Evolutionary conservation across 1,140 invertebrate genomes (phyloP), one percentile per base, ranked within the genome.

Genomic region (Drosophila bocki): DNA sequence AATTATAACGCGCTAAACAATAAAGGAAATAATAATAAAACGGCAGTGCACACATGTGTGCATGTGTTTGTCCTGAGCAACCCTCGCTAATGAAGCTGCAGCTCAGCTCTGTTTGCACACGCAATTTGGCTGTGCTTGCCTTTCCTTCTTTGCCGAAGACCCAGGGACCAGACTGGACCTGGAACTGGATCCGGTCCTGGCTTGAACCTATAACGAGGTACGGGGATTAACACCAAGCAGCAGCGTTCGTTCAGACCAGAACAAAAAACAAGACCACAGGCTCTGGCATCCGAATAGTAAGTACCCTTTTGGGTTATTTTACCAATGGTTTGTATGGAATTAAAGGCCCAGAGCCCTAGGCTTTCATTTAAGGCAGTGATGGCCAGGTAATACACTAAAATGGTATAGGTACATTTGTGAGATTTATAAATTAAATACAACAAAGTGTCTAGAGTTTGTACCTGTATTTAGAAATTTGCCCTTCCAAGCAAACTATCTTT

Each of bases 1-100:
- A 88, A 88, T 88, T 90, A 90, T 84, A 81, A 90, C 84, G 69
- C 84, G 85, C 80, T 84, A 88, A 90, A 90, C 84, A 88, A 88
- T 90, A 88, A 88, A 90, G 80, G 83, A 88, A 88, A 88, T 90
- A 88, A 80, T 88, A 84, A 88, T 88, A 90, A 87, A 86, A 87
- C 61, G 78, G 63, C 78, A 83, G 71, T 87, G 71, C 63, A 69
- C 50, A 75, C 68, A 69, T 56, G 60, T 70, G 57, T 78, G 67
- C 62, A 44, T 61, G 67, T 75, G 63, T 90, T 80, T 75, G 71
- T 72, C 69, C 68, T 35, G 37, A 72, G 54, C 70, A 72, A 72
- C 70, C 70, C 70, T 72, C 70, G 70, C 70, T 72, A 72, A 72
- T 72, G 85, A 69, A 84, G 84, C 75, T 78, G 75, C 75, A 79